Evolutionary conservation across 2,888 invertebrate genomes (phyloP).

Genomic region (Neocrepidodera transversa): DNA sequence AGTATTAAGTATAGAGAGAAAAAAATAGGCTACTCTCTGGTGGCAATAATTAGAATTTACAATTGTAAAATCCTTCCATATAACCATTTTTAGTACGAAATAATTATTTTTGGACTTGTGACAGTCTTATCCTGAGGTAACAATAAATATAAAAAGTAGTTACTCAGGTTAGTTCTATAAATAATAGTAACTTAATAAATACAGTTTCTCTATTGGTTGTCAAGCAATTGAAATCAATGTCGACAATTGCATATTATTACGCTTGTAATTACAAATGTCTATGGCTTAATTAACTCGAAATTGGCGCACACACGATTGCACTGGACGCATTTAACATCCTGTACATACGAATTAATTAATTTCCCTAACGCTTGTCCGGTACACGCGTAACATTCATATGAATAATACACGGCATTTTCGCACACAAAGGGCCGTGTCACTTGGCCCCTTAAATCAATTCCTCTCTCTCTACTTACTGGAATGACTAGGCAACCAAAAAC

Average conservation of each 20-base stretch:
- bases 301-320: constrained; percentile 2
- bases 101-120: too few species aligned
- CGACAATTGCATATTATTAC: background rate
- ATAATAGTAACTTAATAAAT: too few species aligned
- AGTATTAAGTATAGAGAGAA: too few species aligned
- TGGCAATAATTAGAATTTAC: too few species aligned
- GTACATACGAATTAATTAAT: constrained; percentile 8
- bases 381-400: constrained; percentile 18
- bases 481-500: constrained; percentile 24
- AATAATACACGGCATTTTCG: constrained; percentile 15
- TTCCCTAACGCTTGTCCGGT: background rate
- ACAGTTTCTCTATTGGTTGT: too few species aligned
- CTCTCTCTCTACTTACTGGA: constrained; percentile 10
- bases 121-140: too few species aligned
- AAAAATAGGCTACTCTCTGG: too few species aligned
- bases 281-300: constrained; percentile 19
- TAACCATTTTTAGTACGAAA: too few species aligned
- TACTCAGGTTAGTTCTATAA: too few species aligned
- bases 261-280: constrained; percentile 8
- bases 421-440: constrained; percentile 15
- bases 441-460: constrained; percentile 22
- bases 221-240: background rate
- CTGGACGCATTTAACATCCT: constrained; percentile 9
- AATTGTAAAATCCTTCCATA: too few species aligned
- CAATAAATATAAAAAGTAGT: too few species aligned